Conservation (phyloP, 2,113 vertebrate species). For the Epinephelus lanceolatus region DNA sequence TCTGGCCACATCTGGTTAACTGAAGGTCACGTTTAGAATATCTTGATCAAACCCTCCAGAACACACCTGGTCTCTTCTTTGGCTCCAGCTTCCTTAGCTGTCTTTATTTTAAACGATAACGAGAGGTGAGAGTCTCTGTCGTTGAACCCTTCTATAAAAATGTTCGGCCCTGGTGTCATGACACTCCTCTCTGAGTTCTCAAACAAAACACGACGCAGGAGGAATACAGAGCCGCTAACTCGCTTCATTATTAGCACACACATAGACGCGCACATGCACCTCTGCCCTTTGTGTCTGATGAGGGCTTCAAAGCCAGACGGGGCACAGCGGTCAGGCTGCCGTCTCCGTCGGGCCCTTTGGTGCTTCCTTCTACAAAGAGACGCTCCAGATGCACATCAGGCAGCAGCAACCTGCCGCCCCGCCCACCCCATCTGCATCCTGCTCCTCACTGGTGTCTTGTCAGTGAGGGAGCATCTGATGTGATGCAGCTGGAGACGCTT, state of each 20-base stretch:
- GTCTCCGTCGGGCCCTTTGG: slow-evolving; percentile 37
- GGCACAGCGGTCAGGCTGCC: slow-evolving; percentile 26
- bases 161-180: background rate
- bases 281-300: slow-evolving; percentile 46
- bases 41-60: no score
- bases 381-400: slow-evolving; percentile 50
- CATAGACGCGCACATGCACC: background rate
- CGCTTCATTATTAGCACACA: slow-evolving; percentile 14
- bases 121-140: background rate
- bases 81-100: no score
- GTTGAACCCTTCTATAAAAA: background rate
- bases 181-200: background rate
- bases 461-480: slow-evolving; percentile 30
- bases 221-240: background rate
- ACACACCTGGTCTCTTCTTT: no score
- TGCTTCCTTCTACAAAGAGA: slow-evolving; percentile 54
- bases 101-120: background rate
- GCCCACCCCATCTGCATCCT: slow-evolving; percentile 35
- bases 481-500: slow-evolving; percentile 48
- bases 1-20: background rate
- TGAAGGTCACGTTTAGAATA: background rate
- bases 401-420: slow-evolving; percentile 34
- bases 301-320: slow-evolving; percentile 58
- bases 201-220: slow-evolving; percentile 4
- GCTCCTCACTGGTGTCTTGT: slow-evolving; percentile 25